phyloP scores from a whole-genome alignment of 2,888 invertebrate species.

The Serrognathus titanus region DNA sequence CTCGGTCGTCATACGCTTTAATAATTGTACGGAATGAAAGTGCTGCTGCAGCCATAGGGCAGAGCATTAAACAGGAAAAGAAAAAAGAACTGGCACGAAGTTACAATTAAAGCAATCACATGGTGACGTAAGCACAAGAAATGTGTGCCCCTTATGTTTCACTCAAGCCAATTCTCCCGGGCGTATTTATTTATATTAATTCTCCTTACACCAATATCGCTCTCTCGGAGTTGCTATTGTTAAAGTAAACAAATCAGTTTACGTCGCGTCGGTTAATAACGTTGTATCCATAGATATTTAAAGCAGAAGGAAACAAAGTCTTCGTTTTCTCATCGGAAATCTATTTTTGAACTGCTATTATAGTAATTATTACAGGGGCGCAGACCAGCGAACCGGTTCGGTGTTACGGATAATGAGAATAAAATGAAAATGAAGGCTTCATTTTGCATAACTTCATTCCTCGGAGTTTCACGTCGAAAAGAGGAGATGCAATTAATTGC shows the following conservation, averaged over 20 bases:
- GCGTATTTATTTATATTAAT: no score
- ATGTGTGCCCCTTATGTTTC: conserved; percentile 18
- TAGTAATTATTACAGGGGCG: neutral
- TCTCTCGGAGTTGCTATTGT: no score
- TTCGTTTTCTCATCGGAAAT: neutral
- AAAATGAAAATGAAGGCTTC: neutral
- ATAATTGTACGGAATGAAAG: no score
- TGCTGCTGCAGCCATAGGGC: no score
- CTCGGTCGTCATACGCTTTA: neutral
- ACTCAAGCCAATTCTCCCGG: no score
- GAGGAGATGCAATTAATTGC: neutral
- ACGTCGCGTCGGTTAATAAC: no score
- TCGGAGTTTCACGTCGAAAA: neutral
- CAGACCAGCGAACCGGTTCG: neutral
- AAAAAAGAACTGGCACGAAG: conserved; percentile 9
- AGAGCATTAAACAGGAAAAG: neutral
- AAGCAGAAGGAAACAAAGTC: no score
- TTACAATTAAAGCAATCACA: conserved; percentile 14
- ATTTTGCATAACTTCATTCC: neutral
- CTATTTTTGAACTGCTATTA: neutral
- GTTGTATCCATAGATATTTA: no score
- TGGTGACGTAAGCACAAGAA: conserved; percentile 20
- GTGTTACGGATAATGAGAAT: neutral
- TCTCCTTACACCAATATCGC: no score
- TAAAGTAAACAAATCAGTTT: no score